These are phyloP conservation scores for Operophtera brumata DNA, from an alignment of 2,888 invertebrate genomes.

Conservation along the genomic window DNA sequence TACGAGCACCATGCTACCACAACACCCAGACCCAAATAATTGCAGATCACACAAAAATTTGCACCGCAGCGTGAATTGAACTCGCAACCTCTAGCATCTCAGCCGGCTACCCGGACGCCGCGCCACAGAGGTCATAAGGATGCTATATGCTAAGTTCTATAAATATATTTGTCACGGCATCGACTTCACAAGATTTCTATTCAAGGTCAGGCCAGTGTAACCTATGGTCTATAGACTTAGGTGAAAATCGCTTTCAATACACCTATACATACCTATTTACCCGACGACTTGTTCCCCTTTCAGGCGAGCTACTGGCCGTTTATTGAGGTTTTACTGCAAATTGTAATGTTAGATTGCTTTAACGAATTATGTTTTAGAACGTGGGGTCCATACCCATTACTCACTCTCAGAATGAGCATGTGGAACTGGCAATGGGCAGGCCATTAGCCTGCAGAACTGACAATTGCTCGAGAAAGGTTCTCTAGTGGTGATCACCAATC, in stretches of 20 bases:
- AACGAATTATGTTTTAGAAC: not conserved
- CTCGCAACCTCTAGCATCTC: too few species aligned
- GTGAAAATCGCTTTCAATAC: conserved; percentile 26
- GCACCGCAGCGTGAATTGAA: too few species aligned
- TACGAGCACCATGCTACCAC: too few species aligned
- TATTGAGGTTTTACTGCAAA: conserved; percentile 9
- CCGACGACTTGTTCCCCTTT: not conserved
- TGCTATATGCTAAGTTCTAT: not conserved
- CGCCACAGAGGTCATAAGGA: too few species aligned
- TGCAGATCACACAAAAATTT: too few species aligned
- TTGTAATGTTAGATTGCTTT: not conserved
- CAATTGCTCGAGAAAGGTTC: too few species aligned
- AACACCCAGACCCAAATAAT: too few species aligned
- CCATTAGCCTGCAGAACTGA: too few species aligned
- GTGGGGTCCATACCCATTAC: too few species aligned
- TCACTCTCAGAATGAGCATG: too few species aligned
- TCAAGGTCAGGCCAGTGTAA: conserved; percentile 21
- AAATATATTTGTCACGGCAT: conserved; percentile 6
- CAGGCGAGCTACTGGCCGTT: not conserved
- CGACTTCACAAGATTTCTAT: conserved; percentile 17
- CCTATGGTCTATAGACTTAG: conserved; percentile 18
- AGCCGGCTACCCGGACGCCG: not conserved
- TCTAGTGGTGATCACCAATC: too few species aligned
- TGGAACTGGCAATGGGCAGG: too few species aligned
- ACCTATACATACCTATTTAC: not conserved